Base-by-base conservation (phyloP, 2,797 vertebrate genomes). In the Lepidocolaptes lacrymiger region DNA sequence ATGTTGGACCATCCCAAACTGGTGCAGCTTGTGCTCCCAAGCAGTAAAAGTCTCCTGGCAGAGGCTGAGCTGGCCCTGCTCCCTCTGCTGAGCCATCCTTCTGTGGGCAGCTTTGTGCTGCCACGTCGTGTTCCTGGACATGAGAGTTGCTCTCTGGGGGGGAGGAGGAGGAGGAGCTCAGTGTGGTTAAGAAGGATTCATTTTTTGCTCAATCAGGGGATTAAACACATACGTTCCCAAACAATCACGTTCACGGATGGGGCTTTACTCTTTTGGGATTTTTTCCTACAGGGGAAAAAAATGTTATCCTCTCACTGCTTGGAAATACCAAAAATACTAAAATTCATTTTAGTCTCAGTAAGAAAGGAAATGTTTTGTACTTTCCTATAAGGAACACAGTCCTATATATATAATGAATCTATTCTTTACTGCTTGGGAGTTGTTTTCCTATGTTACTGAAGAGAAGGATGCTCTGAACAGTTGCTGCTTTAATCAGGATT, bases 21-120 rank as follows among this genome's bases (percentile, higher is more conserved):
- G 93, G 93, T 95, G 84, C 86, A 64, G 77, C 77, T 84, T 46
- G 79, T 95, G 78, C 63, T 75, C 78, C 72, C 56, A 52, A 89
- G 78, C 89, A 89, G 91, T 85, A n/a, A 8, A 75, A 84, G 77
- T 77, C 78, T 91, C 58, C 55, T 74, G 72, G 62, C 93, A 12
- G 7, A 72, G 76, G 72, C 11, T 0, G 30, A 91, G 90, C 81
- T 93, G 93, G 55, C 52, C 30, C 18, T 1, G 16, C 43, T 88
- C 55, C 19, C 58, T 56, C 3, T 86, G 61, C 77, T 26, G 54
- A 68, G 52, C 10, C 14, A 51, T 19, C 71, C 28, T 81, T 69
- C 34, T 39, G 34, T 36, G 27, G 43, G 71, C 54, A 84, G 32
- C 34, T 3, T 8, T 10, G 5, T 6, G 4, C 69, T 78, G 19